Evolutionary conservation across 2,888 invertebrate species (phyloP).

Genomic region (Osmoderma eremita): DNA sequence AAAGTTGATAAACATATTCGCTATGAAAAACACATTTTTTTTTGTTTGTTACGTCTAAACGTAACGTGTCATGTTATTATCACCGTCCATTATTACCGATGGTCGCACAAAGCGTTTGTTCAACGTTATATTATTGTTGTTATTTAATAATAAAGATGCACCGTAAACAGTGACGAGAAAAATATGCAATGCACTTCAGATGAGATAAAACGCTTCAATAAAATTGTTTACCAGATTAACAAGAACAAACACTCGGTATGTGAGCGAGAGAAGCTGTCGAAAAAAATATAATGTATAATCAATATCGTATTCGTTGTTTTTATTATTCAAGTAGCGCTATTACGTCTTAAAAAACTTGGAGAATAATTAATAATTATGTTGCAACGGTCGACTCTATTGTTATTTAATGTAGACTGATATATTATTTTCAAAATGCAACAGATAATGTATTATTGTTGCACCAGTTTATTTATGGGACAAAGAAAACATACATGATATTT

Average conservation of each 20-base stretch:
- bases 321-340: conserved; percentile 2
- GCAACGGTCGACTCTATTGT: conserved; percentile 13
- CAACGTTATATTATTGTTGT: neutral
- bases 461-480: conserved; percentile 17
- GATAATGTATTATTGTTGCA: conserved; percentile 8
- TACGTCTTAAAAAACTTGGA: conserved; percentile 18
- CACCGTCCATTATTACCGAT: too few species aligned
- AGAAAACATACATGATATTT: too few species aligned
- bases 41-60: conserved; percentile 11
- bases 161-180: neutral
- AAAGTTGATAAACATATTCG: conserved; percentile 22
- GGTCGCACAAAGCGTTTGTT: too few species aligned
- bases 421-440: conserved; percentile 32
- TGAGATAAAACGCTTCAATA: conserved; percentile 7
- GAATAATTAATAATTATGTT: conserved; percentile 30
- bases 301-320: conserved; percentile 8
- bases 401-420: conserved; percentile 29
- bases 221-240: conserved; percentile 11
- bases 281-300: neutral
- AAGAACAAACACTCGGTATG: neutral
- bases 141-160: neutral
- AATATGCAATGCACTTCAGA: neutral
- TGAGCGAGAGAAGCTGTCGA: neutral
- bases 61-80: too few species aligned
- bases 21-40: conserved; percentile 26